Evolutionary conservation across 2,888 invertebrate species (phyloP), one percentile per base, ranked within the genome.

Genomic region (Eurytoma californica): DNA sequence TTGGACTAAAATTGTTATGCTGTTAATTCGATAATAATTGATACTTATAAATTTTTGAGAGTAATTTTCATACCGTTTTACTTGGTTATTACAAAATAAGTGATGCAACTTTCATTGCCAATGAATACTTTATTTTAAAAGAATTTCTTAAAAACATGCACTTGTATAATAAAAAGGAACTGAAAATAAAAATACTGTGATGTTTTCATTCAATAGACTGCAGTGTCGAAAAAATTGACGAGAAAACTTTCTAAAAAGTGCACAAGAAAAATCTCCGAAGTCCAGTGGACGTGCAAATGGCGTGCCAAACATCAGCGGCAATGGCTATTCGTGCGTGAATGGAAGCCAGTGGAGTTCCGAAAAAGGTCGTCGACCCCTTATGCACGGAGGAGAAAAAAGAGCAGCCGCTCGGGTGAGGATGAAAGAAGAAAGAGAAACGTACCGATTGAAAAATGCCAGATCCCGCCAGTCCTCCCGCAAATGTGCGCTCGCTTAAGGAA

Each of bases 371-470:
- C 39, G 39, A 39, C 39, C 39, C 39, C 39, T 39, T 39, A 39
- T 39, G 39, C 9, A 39, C 9, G 39, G 3, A 30, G 30, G 30
- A 2, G 30, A 28, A 30, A 69, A 47, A 16, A 47, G 39, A 24
- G 20, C 12, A 24, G 58, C 3, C 3, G 18, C 14, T 61, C 61
- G 39, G 30, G 61, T 61, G 61, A 30, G 66, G 51, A 51, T 7
- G n/a, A 53, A 16, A 67, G 51, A 67, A 49, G 20, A 20, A 9
- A 20, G 30, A 53, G 18, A 28, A 53, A 20, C n/a, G 24, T 9
- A 77, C 39, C 65, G 60, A 81, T 81, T 75, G 80, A 75, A 81
- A 81, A 78, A 72, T 65, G 61, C 75, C 78, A 75, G 78, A 77
- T 77, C 74, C 57, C 70, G 49, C 30, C 28, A 3, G 51, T 16